A percentile compares a stretch with the other conserved stretches of the same genome.
Conservation (phyloP, 2,113 vertebrate species). For the Corythaixoides concolor region DNA sequence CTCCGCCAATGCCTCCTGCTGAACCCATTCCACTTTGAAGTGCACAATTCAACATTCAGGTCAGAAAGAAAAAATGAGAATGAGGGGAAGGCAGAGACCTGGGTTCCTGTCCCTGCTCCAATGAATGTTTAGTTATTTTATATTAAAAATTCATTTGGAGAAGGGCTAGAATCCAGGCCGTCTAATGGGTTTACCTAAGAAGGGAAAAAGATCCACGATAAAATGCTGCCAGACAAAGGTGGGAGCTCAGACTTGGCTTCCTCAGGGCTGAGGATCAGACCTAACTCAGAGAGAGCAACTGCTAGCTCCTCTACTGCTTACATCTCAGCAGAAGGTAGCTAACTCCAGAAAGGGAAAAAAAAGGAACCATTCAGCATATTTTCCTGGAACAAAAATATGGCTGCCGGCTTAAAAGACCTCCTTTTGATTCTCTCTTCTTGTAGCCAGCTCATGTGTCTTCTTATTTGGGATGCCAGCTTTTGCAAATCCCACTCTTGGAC, state of each 20-base stretch:
- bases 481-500: not conserved
- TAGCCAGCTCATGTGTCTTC: not conserved
- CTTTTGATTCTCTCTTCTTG: not conserved
- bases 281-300: not conserved
- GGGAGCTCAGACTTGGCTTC: not conserved
- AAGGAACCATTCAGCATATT: not conserved
- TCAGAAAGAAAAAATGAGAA: constrained; percentile 11
- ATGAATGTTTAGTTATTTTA: constrained; percentile 24
- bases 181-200: not conserved
- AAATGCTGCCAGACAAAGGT: not conserved
- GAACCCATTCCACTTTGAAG: not conserved
- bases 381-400: not conserved
- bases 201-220: not conserved
- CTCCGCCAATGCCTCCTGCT: not conserved
- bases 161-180: not conserved
- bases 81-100: not conserved
- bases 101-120: not conserved
- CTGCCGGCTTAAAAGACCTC: not conserved
- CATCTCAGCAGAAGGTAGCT: not conserved
- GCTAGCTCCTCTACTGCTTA: not conserved
- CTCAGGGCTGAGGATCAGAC: not conserved
- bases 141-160: constrained; percentile 48
- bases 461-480: not conserved
- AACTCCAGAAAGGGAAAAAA: not conserved
- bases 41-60: constrained; percentile 20